phyloP scores from a whole-genome alignment of 1,140 invertebrate species.

The Mamestra configurata region DNA sequence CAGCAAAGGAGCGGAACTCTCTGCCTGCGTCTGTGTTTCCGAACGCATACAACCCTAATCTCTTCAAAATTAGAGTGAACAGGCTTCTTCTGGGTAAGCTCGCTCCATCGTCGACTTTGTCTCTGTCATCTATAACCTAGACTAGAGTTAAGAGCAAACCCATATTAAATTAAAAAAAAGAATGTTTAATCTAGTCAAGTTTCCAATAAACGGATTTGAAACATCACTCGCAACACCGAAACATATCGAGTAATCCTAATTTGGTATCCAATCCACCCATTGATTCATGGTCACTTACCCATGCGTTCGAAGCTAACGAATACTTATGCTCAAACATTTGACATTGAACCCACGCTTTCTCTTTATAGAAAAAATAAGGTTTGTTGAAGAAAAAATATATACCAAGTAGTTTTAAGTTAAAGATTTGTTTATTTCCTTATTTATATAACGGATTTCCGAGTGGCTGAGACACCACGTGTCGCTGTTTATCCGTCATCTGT shows the following conservation, averaged over 20 bases:
- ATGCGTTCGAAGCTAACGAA: slow-evolving; percentile 26
- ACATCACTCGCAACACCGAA: neutral
- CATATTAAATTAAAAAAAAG: no score
- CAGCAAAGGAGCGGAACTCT: no score
- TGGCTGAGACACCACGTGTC: no score
- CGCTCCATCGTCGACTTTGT: no score
- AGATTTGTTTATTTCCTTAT: no score
- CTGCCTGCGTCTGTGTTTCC: no score
- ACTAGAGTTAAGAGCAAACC: neutral
- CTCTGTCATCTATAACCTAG: neutral
- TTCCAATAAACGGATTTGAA: neutral
- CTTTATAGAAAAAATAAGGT: slow-evolving; percentile 24
- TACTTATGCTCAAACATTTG: slow-evolving; percentile 34
- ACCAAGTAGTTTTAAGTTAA: no score
- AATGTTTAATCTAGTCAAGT: neutral
- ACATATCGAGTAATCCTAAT: slow-evolving; percentile 48
- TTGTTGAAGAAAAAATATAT: neutral
- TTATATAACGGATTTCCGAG: no score
- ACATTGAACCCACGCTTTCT: slow-evolving; percentile 32
- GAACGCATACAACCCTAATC: no score
- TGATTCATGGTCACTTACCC: slow-evolving; percentile 49
- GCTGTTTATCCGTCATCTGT: no score
- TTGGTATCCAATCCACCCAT: slow-evolving; percentile 51
- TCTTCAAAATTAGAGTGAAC: no score
- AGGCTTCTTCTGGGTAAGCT: no score